Conservation (phyloP, 2,113 vertebrate genomes). For the Mionectes macconnelli region DNA sequence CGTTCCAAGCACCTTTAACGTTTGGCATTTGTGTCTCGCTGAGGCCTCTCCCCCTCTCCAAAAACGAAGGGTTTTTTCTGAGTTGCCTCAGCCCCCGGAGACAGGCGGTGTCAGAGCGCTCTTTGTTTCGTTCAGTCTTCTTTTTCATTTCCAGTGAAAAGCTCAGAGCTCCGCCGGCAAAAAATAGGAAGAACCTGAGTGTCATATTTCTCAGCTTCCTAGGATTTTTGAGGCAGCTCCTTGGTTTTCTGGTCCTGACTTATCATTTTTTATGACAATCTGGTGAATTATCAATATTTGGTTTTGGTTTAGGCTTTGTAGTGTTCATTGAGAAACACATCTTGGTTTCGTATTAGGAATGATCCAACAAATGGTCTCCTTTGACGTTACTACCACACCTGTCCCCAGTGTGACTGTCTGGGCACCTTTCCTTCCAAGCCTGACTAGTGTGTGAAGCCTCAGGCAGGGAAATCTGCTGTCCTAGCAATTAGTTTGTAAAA, state of each 20-base stretch:
- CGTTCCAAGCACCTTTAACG: fast-evolving
- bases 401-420: neutral
- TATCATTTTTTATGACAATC: fast-evolving
- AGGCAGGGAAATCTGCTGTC: neutral
- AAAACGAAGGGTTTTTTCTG: too few relatives aligned
- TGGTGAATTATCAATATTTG: neutral
- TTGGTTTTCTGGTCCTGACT: neutral
- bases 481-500: neutral
- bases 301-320: neutral
- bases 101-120: neutral
- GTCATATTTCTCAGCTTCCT: neutral
- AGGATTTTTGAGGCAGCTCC: neutral
- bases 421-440: neutral
- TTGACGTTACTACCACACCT: neutral
- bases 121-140: neutral
- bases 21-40: fast-evolving
- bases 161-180: neutral
- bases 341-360: neutral
- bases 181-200: neutral
- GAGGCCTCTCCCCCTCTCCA: neutral
- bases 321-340: neutral
- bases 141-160: neutral
- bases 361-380: neutral
- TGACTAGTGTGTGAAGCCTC: fast-evolving
- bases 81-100: neutral